phyloP scores from a whole-genome alignment of 2,797 vertebrate genomes.

The Crenuchus spilurus region DNA sequence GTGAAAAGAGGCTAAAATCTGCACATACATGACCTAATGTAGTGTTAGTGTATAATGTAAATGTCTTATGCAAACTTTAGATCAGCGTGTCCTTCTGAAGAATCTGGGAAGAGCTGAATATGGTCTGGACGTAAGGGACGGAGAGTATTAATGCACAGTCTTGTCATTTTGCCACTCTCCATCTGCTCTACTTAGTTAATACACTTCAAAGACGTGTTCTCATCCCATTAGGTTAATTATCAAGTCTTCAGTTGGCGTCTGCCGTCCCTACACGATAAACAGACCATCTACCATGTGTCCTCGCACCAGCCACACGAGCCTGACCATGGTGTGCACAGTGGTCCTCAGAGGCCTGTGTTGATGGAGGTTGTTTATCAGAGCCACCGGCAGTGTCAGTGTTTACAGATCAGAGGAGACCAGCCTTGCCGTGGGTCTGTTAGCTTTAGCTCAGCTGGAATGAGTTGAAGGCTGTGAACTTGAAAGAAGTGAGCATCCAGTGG shows the following conservation, averaged over 20 bases:
- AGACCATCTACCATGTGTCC: slow-evolving; percentile 43
- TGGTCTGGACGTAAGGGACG: slow-evolving; percentile 42
- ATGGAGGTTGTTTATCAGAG: slow-evolving; percentile 28
- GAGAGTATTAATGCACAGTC: slow-evolving; percentile 67
- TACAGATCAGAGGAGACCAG: slow-evolving; percentile 33
- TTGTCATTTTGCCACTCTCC: slow-evolving; percentile 61
- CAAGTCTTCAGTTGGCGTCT: slow-evolving; percentile 48
- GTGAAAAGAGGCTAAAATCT: no score
- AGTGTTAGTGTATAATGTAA: no score
- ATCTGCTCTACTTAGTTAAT: slow-evolving; percentile 65
- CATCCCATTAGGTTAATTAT: slow-evolving; percentile 68
- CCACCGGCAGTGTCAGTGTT: slow-evolving; percentile 22
- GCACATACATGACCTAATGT: no score
- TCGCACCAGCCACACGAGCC: slow-evolving; percentile 8
- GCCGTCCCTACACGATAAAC: slow-evolving; percentile 46
- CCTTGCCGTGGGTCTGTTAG: slow-evolving; percentile 36
- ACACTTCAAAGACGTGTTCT: slow-evolving; percentile 63
- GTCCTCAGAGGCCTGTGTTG: slow-evolving; percentile 18
- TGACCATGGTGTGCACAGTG: slow-evolving; percentile 4
- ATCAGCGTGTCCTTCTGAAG: not conserved
- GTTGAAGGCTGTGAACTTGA: slow-evolving; percentile 52
- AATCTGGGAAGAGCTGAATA: not conserved
- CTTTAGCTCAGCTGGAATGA: slow-evolving; percentile 55
- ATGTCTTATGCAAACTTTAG: no score
- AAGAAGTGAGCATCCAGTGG: slow-evolving; percentile 27